Evolutionary conservation across 2,113 vertebrate species (phyloP).

Genomic region (Indicator maculatus): DNA sequence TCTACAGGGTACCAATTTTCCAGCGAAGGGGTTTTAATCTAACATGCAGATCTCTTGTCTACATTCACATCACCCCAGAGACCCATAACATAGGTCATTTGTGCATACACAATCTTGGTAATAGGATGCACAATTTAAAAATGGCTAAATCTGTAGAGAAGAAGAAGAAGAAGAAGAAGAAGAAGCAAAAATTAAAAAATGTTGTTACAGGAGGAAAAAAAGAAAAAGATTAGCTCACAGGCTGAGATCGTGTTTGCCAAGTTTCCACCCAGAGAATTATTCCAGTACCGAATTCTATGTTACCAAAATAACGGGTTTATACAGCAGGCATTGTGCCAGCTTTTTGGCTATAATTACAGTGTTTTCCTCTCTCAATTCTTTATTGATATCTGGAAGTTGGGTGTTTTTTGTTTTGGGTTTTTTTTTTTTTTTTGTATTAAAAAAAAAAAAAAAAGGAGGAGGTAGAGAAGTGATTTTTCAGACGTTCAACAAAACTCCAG

Average conservation of each 20-base stretch:
- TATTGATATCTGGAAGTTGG: slow-evolving; percentile 54
- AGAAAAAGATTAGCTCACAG: slow-evolving; percentile 61
- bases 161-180: neutral
- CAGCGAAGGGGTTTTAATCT: slow-evolving; percentile 69
- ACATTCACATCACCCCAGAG: slow-evolving; percentile 65
- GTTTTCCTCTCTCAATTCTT: slow-evolving; percentile 66
- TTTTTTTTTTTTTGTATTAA: neutral
- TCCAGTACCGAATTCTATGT: slow-evolving; percentile 60
- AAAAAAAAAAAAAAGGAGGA: neutral
- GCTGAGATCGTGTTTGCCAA: slow-evolving; percentile 67
- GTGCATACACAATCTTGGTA: slow-evolving; percentile 63
- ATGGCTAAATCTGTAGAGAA: slow-evolving; percentile 49
- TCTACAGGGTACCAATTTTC: slow-evolving; percentile 70
- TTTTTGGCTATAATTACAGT: slow-evolving; percentile 72
- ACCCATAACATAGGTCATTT: slow-evolving; percentile 68
- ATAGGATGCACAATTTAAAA: slow-evolving; percentile 68
- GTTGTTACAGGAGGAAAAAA: slow-evolving; percentile 52
- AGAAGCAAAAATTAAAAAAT: slow-evolving; percentile 47
- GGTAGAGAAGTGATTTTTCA: slow-evolving; percentile 43
- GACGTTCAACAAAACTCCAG: slow-evolving; percentile 51
- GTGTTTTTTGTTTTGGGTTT: neutral
- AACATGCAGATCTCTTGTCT: slow-evolving; percentile 69
- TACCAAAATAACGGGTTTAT: slow-evolving; percentile 70
- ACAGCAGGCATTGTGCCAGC: slow-evolving; percentile 62
- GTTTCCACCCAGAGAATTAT: slow-evolving; percentile 73